Percentiles rank a stretch among this genome's conserved stretches.
Conservation (phyloP, 2,113 vertebrate species). For the Hippocampus abdominalis region DNA sequence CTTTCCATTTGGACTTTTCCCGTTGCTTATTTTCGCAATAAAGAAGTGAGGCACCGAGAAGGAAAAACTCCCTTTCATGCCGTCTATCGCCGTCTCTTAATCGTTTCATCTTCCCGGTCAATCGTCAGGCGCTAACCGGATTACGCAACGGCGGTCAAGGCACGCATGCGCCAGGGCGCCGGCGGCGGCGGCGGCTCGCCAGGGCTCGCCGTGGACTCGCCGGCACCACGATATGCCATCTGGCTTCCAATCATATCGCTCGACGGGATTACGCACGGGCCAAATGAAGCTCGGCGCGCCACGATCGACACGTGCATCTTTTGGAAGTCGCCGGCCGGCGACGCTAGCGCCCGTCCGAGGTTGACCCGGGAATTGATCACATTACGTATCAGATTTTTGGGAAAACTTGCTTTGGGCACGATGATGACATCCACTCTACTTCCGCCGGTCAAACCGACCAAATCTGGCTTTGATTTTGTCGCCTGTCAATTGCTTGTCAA, state of each 20-base stretch:
- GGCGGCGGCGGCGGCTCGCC: background rate
- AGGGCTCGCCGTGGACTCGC: no score
- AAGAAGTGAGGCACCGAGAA: background rate
- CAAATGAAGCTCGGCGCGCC: conserved; percentile 55
- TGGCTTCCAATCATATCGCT: conserved; percentile 59
- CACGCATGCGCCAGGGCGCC: conserved; percentile 7
- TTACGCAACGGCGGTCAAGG: conserved; percentile 39
- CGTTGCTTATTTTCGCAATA: background rate
- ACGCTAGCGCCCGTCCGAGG: no score
- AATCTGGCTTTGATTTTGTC: no score
- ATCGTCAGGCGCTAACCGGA: conserved; percentile 57
- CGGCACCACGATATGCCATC: conserved; percentile 32
- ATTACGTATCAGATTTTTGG: no score
- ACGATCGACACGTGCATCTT: conserved; percentile 52
- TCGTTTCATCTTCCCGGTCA: conserved; percentile 26
- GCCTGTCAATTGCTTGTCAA: no score
- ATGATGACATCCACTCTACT: no score
- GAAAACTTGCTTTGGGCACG: no score
- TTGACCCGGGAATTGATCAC: no score
- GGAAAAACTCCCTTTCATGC: conserved; percentile 9
- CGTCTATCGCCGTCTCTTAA: conserved; percentile 23
- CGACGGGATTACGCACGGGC: conserved; percentile 64
- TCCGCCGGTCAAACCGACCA: no score
- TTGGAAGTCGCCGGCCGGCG: conserved; percentile 39
- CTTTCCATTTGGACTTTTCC: no score